Conservation (phyloP, 1,140 invertebrate genomes). For the Zaprionus lachaisei region DNA sequence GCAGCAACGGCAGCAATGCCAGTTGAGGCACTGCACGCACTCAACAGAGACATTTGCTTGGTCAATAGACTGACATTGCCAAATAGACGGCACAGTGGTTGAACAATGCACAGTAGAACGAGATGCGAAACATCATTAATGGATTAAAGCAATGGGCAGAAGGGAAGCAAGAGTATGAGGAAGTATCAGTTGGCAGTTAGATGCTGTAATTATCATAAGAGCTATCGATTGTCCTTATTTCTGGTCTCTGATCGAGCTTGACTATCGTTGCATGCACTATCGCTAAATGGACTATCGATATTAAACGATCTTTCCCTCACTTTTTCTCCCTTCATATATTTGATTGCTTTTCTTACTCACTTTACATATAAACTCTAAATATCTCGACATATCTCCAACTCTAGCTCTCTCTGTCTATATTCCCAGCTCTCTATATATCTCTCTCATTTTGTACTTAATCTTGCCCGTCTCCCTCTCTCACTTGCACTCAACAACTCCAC, state of each 20-base stretch:
- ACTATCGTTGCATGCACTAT: background rate
- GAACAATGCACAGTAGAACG: constrained; percentile 28
- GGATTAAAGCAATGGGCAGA: constrained; percentile 6
- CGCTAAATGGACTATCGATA: background rate
- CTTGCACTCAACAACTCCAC: background rate
- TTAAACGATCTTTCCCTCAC: too few species aligned
- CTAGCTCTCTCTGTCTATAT: too few species aligned
- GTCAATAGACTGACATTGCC: constrained; percentile 48
- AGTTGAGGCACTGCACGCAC: constrained; percentile 29
- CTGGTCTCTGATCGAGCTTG: too few species aligned
- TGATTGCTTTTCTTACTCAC: background rate
- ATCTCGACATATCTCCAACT: background rate
- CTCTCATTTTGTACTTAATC: background rate
- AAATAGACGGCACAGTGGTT: constrained; percentile 24
- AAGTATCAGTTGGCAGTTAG: background rate
- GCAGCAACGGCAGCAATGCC: constrained; percentile 7
- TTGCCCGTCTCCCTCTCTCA: too few species aligned
- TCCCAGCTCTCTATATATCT: background rate
- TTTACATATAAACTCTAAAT: background rate
- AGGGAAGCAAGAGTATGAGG: background rate
- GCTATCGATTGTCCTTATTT: background rate
- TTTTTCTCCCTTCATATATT: too few species aligned
- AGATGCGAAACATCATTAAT: constrained; percentile 6
- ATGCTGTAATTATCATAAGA: background rate
- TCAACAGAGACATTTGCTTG: constrained; percentile 64